These are phyloP conservation scores for Ceuthmochares aereus DNA, from an alignment of 2,113 vertebrate genomes.

Conservation along the genomic window DNA sequence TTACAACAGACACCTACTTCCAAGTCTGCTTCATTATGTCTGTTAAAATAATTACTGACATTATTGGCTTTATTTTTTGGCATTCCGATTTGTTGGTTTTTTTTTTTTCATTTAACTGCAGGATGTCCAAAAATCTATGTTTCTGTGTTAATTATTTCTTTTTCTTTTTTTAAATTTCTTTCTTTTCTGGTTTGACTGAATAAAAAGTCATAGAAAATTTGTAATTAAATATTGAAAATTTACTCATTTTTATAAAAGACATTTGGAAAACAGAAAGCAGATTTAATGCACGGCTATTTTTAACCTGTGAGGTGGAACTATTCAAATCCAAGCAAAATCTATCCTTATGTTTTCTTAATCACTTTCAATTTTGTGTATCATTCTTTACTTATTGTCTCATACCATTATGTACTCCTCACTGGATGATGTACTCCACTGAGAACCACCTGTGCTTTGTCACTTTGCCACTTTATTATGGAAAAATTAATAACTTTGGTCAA, in stretches of 20 bases:
- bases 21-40: slow-evolving; percentile 16
- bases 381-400: neutral
- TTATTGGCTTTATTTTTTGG: slow-evolving; percentile 18
- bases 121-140: neutral
- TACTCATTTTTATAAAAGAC: neutral
- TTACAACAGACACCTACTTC: slow-evolving; percentile 39
- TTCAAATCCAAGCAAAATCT: neutral
- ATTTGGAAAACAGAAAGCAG: neutral
- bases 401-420: neutral
- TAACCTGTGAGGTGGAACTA: neutral
- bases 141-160: neutral
- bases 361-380: neutral
- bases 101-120: neutral
- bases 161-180: neutral
- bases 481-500: neutral
- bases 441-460: neutral
- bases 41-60: slow-evolving; percentile 54
- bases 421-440: neutral
- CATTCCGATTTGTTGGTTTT: neutral
- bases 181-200: neutral
- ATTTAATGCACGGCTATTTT: neutral
- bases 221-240: neutral
- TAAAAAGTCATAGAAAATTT: neutral
- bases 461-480: neutral
- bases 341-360: neutral